These are phyloP conservation scores for Lamprologus sp. DNA, from an alignment of 2,113 vertebrate species.

Conservation along the genomic window DNA sequence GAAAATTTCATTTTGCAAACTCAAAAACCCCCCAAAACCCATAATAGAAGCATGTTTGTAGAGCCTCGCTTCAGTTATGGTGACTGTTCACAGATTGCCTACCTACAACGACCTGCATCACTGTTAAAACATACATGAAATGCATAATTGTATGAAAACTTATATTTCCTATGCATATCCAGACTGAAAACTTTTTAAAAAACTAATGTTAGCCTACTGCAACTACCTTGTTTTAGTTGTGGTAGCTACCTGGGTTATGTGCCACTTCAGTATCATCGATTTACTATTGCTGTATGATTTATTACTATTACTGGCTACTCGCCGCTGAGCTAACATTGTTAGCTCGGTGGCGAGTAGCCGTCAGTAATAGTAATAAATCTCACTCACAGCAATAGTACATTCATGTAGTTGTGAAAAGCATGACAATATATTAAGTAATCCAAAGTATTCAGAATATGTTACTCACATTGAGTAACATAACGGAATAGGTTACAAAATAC, in stretches of 20 bases:
- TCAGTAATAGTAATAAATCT: not conserved
- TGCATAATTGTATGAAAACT: not conserved
- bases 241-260: not conserved
- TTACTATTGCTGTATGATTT: not conserved
- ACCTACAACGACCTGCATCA: too few species aligned
- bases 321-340: not conserved
- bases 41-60: not conserved
- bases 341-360: rapidly evolving
- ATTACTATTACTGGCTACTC: not conserved
- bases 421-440: not conserved
- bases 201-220: not conserved
- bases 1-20: not conserved
- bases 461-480: rapidly evolving
- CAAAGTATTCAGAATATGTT: not conserved
- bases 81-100: not conserved
- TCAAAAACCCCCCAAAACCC: rapidly evolving
- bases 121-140: not conserved
- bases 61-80: not conserved
- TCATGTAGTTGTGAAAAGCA: not conserved
- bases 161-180: not conserved
- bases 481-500: not conserved
- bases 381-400: not conserved
- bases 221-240: not conserved
- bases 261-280: not conserved
- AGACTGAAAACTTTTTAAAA: too few species aligned